Conservation (phyloP, 2,797 vertebrate species). For the Trachurus trachurus region DNA sequence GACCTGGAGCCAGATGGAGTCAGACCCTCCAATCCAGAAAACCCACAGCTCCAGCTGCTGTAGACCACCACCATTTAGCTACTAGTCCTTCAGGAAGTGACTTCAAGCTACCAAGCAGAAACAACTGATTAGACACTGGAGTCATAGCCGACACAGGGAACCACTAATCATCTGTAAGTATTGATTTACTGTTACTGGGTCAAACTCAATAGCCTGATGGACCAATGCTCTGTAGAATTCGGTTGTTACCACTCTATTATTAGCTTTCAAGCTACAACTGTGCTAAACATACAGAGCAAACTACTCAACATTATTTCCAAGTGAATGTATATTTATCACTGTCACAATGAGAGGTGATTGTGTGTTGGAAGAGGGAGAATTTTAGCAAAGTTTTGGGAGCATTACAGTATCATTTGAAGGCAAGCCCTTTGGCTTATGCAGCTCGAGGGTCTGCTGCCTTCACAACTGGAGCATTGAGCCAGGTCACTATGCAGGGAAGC, state of each 20-base stretch:
- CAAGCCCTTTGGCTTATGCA: background rate
- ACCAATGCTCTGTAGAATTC: conserved; percentile 56
- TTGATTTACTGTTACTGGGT: conserved; percentile 61
- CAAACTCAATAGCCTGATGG: conserved; percentile 60
- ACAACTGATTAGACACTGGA: conserved; percentile 39
- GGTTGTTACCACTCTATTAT: conserved; percentile 46
- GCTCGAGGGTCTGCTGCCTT: background rate
- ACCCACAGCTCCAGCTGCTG: conserved; percentile 75
- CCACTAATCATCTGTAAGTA: conserved; percentile 72
- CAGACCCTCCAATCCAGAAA: conserved; percentile 65
- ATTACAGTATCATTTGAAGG: background rate
- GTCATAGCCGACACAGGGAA: conserved; percentile 42
- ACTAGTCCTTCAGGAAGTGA: conserved; percentile 57
- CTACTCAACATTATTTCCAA: background rate
- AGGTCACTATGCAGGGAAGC: background rate
- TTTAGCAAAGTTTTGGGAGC: background rate
- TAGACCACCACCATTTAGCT: conserved; percentile 61
- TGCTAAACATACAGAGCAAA: conserved; percentile 6
- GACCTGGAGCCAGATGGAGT: conserved; percentile 64
- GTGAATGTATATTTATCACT: conserved; percentile 24
- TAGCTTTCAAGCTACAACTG: conserved; percentile 41
- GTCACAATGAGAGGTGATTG: conserved; percentile 9
- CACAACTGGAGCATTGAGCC: no score
- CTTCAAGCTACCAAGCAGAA: conserved; percentile 57
- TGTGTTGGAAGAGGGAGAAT: conserved; percentile 6